A percentile compares a stretch with the other conserved stretches of the same genome.
phyloP scores from a whole-genome alignment of 2,113 vertebrate species.

The Cyprinus carpio region DNA sequence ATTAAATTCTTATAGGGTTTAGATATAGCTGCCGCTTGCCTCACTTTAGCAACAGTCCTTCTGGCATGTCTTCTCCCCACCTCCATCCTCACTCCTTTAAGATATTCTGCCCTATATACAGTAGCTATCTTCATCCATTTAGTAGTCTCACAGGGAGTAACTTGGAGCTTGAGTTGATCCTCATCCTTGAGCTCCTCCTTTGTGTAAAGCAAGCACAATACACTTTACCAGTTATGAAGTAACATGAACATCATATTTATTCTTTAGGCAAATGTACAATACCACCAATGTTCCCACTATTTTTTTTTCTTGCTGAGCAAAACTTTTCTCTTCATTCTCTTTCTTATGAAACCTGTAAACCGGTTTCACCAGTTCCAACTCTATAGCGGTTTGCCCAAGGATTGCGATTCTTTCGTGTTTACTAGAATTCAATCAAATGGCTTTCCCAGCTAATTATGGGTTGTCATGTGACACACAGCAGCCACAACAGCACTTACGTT shows the following conservation, averaged over 20 bases:
- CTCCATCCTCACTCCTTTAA: background rate
- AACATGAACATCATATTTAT: conserved; percentile 1
- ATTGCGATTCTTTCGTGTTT: too few relatives aligned
- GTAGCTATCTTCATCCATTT: background rate
- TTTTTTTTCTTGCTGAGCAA: too few relatives aligned
- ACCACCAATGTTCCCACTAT: too few relatives aligned
- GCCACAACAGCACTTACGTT: too few relatives aligned
- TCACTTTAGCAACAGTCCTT: background rate
- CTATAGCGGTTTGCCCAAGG: too few relatives aligned
- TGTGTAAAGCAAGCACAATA: background rate
- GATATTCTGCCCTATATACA: background rate
- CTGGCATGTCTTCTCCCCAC: background rate
- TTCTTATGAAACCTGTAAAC: too few relatives aligned
- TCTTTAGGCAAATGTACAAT: background rate
- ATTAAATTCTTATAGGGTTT: background rate
- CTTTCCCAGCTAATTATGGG: too few relatives aligned
- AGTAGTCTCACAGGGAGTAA: background rate
- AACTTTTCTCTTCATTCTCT: too few relatives aligned
- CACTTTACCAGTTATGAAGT: background rate
- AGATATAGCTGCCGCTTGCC: background rate
- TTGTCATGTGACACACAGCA: too few relatives aligned
- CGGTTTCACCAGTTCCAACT: too few relatives aligned
- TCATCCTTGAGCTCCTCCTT: background rate
- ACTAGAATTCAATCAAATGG: too few relatives aligned
- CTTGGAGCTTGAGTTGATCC: background rate